phyloP scores from a whole-genome alignment of 2,888 invertebrate genomes.

The Marronus borbonicus region DNA sequence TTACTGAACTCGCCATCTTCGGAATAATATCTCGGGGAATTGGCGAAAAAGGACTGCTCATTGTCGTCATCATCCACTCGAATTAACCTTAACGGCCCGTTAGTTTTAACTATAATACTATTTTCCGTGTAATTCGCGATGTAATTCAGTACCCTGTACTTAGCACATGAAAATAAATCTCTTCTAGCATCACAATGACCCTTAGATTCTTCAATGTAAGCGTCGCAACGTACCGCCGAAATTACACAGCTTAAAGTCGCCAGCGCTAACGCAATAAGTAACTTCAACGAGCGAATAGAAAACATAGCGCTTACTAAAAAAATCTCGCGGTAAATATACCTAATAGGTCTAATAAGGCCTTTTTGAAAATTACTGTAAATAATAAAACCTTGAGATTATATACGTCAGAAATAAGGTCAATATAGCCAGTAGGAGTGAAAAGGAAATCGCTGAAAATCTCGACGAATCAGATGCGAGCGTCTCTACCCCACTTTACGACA shows the following conservation, averaged over 20 bases:
- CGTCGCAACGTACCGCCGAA: slow-evolving; percentile 54
- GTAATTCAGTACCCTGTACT: slow-evolving; percentile 62
- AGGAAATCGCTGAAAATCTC: slow-evolving; percentile 27
- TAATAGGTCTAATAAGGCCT: background rate
- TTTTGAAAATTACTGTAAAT: slow-evolving; percentile 40
- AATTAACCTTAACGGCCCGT: slow-evolving; percentile 60
- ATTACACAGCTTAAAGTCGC: slow-evolving; percentile 1
- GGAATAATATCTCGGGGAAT: slow-evolving; percentile 55
- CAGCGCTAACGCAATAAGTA: background rate
- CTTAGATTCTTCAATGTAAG: slow-evolving; percentile 62
- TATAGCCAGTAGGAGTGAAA: slow-evolving; percentile 43
- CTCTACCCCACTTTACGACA: slow-evolving; percentile 29
- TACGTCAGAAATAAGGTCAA: slow-evolving; percentile 46
- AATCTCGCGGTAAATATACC: background rate
- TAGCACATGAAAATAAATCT: slow-evolving; percentile 61
- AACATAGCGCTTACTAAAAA: slow-evolving; percentile 15
- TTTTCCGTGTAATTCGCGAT: slow-evolving; percentile 59
- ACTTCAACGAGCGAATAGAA: slow-evolving; percentile 8
- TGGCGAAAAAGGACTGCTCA: slow-evolving; percentile 51
- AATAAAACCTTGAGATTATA: slow-evolving; percentile 47
- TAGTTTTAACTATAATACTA: slow-evolving; percentile 53
- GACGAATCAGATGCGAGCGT: slow-evolving; percentile 19
- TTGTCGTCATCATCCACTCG: slow-evolving; percentile 55
- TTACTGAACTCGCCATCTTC: slow-evolving; percentile 62
- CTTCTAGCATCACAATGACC: slow-evolving; percentile 59